Evolutionary conservation across 37 sponge, comb jelly and placozoan genomes (phyloP), one percentile per base, ranked within the genome.

Genomic region (Oscarella lobularis): DNA sequence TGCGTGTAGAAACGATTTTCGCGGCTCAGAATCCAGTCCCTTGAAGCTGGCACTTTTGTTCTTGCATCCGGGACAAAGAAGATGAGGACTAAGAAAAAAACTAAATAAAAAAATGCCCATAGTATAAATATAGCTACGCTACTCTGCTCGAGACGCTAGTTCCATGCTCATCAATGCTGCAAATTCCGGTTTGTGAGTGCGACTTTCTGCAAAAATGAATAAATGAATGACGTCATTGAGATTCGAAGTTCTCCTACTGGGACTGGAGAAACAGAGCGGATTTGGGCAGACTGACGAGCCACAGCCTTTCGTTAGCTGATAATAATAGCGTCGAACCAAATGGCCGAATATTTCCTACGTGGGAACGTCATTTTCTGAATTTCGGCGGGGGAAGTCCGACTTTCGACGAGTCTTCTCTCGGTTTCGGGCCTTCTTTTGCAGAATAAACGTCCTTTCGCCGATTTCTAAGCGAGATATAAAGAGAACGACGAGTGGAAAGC

Each of bases 31-130:
- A n/a, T n/a, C n/a, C n/a, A n/a, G n/a, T n/a, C n/a, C n/a, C n/a
- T n/a, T n/a, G n/a, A n/a, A n/a, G n/a, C n/a, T 48, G 20, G 60
- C 60, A 48, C 60, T 48, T 48, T 48, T 48, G 60, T 48, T 48
- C 60, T 48, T 48, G 20, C 60, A 48, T 27, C 60, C 60, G 20
- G 60, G 60, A 20, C 60, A 48, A 48, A 48, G 60, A 48, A 48
- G 20, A 9, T 48, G 9, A 27, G 60, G 20, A 9, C 60, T 48
- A 48, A 9, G 20, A 20, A 48, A 48, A 9, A 48, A 48, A 9
- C 14, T 48, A 48, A 9, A 9, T 20, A 9, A 27, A 48, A 48
- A 20, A 27, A 9, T 27, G 60, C 20, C 9, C 60, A 48, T 48
- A 48, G 14, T 27, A 48, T 48, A 20, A 27, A 20, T 48, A 27